A percentile compares a stretch with the other conserved stretches of the same genome.
Conservation (phyloP, 2,888 invertebrate species). For the Peribatodes rhomboidaria region DNA sequence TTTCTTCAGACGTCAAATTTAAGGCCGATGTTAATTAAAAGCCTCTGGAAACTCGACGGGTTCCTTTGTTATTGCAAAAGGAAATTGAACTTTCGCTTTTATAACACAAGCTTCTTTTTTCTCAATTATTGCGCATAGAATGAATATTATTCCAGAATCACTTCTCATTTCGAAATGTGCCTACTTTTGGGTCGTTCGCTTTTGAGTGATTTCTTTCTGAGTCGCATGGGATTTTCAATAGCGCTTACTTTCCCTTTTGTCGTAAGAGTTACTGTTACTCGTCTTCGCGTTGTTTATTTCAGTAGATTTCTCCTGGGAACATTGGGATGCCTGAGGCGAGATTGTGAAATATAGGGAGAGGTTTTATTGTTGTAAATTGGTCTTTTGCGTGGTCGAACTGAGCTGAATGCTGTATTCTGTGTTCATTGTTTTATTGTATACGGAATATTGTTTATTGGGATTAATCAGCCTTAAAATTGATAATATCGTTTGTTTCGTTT, state of each 20-base stretch:
- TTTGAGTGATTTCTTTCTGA: constrained; percentile 8
- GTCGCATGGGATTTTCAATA: constrained; percentile 19
- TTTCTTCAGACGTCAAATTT: constrained; percentile 51
- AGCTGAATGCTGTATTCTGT: background rate
- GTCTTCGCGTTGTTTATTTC: constrained; percentile 34
- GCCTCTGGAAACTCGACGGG: constrained; percentile 29
- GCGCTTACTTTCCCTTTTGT: constrained; percentile 23
- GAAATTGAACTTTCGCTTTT: constrained; percentile 45
- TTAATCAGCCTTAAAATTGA: too few relatives aligned
- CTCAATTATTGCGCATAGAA: background rate
- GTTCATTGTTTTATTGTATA: background rate
- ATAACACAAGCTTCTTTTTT: constrained; percentile 29
- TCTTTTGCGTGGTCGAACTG: constrained; percentile 43
- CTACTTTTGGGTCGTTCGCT: constrained; percentile 3
- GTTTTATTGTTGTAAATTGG: constrained; percentile 40
- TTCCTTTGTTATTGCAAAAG: constrained; percentile 25
- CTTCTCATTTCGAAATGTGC: background rate
- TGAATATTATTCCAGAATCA: constrained; percentile 8
- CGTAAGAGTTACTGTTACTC: constrained; percentile 16
- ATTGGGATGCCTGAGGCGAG: constrained; percentile 38
- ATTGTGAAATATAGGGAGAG: constrained; percentile 46
- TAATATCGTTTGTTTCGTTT: too few relatives aligned
- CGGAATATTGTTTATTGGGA: too few relatives aligned
- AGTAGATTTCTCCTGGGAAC: constrained; percentile 55
- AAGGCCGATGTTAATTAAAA: constrained; percentile 55